These are phyloP conservation scores for Stegana nigrithorax DNA, from an alignment of 2,888 invertebrate species.

Conservation along the genomic window DNA sequence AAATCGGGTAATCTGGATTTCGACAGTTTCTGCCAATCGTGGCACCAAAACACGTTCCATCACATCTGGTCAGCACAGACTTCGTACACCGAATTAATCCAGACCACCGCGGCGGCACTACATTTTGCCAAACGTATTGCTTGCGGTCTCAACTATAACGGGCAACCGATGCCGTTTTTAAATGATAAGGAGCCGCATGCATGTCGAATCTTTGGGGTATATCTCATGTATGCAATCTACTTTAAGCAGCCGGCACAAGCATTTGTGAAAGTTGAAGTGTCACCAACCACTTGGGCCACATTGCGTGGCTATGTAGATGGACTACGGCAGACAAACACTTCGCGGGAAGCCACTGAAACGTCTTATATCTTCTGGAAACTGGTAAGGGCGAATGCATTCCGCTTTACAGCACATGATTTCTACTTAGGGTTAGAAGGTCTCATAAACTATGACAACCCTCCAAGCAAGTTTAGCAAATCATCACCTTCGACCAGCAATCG, in stretches of 20 bases:
- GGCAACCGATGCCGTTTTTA: slow-evolving; percentile 23
- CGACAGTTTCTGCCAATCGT: slow-evolving; percentile 50
- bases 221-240: slow-evolving; percentile 56
- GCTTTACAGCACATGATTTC: slow-evolving; percentile 52
- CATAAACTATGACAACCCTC: slow-evolving; percentile 50
- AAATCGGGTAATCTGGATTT: slow-evolving; percentile 31
- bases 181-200: slow-evolving; percentile 17
- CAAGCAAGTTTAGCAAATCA: too few relatives aligned
- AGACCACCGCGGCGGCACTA: slow-evolving; percentile 53
- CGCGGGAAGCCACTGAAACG: slow-evolving; percentile 32
- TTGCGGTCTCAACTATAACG: slow-evolving; percentile 39
- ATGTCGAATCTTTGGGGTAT: slow-evolving; percentile 55
- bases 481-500: too few relatives aligned
- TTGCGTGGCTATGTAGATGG: not conserved
- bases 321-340: slow-evolving; percentile 25
- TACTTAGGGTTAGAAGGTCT: slow-evolving; percentile 53
- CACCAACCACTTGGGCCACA: slow-evolving; percentile 43
- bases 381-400: slow-evolving; percentile 48
- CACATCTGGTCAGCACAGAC: slow-evolving; percentile 56
- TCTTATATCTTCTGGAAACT: slow-evolving; percentile 51
- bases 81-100: slow-evolving; percentile 49
- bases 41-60: slow-evolving; percentile 52
- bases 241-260: slow-evolving; percentile 62
- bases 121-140: slow-evolving; percentile 50
- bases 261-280: slow-evolving; percentile 55